Evolutionary conservation across 1,140 invertebrate genomes (phyloP).

Genomic region (Pogonus chalceus): DNA sequence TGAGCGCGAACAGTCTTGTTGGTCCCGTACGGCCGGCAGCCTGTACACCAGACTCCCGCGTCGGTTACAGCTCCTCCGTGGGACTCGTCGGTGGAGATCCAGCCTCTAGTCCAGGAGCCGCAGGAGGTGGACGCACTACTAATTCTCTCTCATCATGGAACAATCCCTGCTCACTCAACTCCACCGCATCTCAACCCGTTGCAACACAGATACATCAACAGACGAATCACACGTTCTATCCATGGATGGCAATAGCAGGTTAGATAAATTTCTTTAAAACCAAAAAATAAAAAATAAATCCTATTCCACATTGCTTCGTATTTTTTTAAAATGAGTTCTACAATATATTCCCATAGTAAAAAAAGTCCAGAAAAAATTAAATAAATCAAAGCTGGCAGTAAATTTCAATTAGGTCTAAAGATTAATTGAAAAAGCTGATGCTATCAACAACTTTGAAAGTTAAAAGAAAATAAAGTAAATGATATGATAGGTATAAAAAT

Average conservation of each 20-base stretch:
- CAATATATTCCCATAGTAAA: too few relatives aligned
- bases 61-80: constrained; percentile 47
- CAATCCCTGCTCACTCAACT: constrained; percentile 70
- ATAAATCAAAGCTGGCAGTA: too few relatives aligned
- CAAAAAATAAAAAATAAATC: too few relatives aligned
- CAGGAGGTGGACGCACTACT: constrained; percentile 40
- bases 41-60: constrained; percentile 73
- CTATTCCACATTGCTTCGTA: too few relatives aligned
- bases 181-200: constrained; percentile 62
- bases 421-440: too few relatives aligned
- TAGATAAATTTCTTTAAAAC: constrained; percentile 37
- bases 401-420: too few relatives aligned
- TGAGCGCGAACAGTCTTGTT: constrained; percentile 37
- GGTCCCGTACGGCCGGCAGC: constrained; percentile 67
- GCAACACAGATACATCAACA: constrained; percentile 78
- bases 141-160: constrained; percentile 59
- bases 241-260: constrained; percentile 98
- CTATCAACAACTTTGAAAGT: too few relatives aligned
- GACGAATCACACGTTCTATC: constrained; percentile 89
- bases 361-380: too few relatives aligned
- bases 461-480: too few relatives aligned
- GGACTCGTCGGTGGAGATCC: constrained; percentile 60
- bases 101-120: constrained; percentile 61
- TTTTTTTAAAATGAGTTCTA: too few relatives aligned
- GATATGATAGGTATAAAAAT: too few relatives aligned